Conservation (phyloP, 2,888 invertebrate species). For the Argyra leucocephala region DNA sequence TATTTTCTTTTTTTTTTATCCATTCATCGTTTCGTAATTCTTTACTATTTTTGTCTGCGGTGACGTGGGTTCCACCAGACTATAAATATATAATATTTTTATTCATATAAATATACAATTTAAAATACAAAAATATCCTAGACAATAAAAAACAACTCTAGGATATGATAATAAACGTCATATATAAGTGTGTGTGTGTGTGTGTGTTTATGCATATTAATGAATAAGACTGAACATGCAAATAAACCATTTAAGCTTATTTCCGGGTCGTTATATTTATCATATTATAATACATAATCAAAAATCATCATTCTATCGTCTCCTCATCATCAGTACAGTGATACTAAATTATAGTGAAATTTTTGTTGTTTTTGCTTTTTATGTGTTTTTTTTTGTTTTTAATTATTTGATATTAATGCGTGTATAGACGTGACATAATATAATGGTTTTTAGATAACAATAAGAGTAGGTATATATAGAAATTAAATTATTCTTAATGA, state of each 20-base stretch:
- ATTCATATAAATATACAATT: neutral
- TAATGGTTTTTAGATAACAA: too few species aligned
- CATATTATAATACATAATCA: neutral
- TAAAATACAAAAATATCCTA: neutral
- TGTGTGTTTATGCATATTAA: neutral
- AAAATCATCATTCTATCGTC: too few species aligned
- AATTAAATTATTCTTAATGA: too few species aligned
- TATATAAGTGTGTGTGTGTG: neutral
- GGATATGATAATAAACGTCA: neutral
- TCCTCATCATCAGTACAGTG: too few species aligned
- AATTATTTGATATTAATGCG: too few species aligned
- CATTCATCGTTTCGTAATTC: neutral
- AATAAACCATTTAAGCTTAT: slow-evolving; percentile 4
- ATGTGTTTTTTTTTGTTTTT: too few species aligned
- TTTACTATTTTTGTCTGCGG: neutral
- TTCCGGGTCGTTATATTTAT: neutral
- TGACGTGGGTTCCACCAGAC: neutral
- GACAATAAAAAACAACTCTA: neutral
- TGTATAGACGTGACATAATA: too few species aligned
- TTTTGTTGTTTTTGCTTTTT: too few species aligned
- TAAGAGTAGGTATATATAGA: too few species aligned
- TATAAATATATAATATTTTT: neutral
- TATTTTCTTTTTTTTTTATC: too few species aligned
- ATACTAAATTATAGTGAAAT: too few species aligned
- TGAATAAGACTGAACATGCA: neutral